These are phyloP conservation scores for Psilopsiagon aymara DNA, from an alignment of 2,113 vertebrate genomes.

Conservation along the genomic window DNA sequence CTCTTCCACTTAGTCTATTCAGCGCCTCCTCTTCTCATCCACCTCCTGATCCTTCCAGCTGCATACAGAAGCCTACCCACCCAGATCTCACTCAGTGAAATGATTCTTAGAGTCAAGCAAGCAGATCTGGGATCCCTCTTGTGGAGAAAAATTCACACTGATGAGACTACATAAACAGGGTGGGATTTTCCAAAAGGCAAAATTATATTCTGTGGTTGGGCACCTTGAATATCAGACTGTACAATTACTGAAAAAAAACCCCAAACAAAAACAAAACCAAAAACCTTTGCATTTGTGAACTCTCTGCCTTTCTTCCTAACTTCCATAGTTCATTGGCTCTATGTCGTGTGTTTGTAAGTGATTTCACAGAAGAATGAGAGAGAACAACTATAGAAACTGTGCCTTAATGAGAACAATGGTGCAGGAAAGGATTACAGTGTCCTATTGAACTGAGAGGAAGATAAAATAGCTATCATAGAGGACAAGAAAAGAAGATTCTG, in stretches of 20 bases:
- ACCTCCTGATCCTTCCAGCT: background rate
- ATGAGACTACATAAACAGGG: background rate
- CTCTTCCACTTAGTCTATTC: background rate
- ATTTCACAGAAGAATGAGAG: background rate
- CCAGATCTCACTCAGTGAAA: background rate
- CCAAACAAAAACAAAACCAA: too few relatives aligned
- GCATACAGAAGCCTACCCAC: background rate
- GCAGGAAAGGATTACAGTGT: background rate
- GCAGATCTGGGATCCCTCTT: conserved; percentile 3
- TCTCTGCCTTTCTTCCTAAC: background rate
- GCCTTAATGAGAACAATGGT: background rate
- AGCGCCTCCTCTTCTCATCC: background rate
- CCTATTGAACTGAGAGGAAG: background rate
- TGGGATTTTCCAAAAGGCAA: background rate
- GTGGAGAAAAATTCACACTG: background rate
- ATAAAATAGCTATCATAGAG: background rate
- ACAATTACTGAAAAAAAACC: background rate
- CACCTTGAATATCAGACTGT: background rate
- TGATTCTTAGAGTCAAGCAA: background rate
- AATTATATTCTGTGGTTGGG: rapidly evolving
- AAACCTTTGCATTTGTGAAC: background rate
- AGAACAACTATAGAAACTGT: background rate
- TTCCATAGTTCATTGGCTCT: background rate
- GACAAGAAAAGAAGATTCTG: background rate
- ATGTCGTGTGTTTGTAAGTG: background rate